Conservation (phyloP, 2,113 vertebrate genomes). For the Piprites chloris region DNA sequence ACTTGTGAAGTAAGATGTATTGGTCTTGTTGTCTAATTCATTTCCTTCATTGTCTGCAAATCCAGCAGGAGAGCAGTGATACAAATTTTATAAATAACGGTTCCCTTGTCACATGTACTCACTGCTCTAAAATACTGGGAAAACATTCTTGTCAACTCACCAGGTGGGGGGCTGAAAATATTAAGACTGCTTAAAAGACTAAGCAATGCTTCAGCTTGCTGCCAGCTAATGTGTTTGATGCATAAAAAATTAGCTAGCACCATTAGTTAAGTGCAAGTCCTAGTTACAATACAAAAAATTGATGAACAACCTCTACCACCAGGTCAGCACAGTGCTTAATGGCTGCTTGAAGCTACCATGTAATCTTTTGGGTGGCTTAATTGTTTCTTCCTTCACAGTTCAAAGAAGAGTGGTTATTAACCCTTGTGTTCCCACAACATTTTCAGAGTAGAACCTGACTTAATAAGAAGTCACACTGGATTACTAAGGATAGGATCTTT, state of each 20-base stretch:
- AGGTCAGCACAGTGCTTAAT: slow-evolving; percentile 36
- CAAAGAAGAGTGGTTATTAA: slow-evolving; percentile 55
- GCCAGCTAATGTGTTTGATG: background rate
- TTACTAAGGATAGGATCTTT: slow-evolving; percentile 20
- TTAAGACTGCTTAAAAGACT: slow-evolving; percentile 1
- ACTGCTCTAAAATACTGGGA: background rate
- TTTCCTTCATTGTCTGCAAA: background rate
- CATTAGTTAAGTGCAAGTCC: slow-evolving; percentile 55
- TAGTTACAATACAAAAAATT: slow-evolving; percentile 51
- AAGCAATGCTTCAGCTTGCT: slow-evolving; percentile 21
- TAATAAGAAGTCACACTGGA: slow-evolving; percentile 26
- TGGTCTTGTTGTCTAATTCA: background rate
- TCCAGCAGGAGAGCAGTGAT: background rate
- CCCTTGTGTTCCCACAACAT: slow-evolving; percentile 30
- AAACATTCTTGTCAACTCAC: slow-evolving; percentile 3
- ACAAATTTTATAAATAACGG: background rate
- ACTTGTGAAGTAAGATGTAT: background rate
- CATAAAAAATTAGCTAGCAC: slow-evolving; percentile 26
- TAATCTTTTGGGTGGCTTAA: slow-evolving; percentile 59
- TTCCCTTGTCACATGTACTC: background rate
- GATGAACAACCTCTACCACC: background rate
- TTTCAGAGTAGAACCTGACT: slow-evolving; percentile 53
- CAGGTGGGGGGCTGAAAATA: background rate
- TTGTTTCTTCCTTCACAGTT: slow-evolving; percentile 46
- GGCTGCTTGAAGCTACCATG: slow-evolving; percentile 25